Conservation (phyloP, 2,888 invertebrate species). For the Drosophila flavopinicola region DNA sequence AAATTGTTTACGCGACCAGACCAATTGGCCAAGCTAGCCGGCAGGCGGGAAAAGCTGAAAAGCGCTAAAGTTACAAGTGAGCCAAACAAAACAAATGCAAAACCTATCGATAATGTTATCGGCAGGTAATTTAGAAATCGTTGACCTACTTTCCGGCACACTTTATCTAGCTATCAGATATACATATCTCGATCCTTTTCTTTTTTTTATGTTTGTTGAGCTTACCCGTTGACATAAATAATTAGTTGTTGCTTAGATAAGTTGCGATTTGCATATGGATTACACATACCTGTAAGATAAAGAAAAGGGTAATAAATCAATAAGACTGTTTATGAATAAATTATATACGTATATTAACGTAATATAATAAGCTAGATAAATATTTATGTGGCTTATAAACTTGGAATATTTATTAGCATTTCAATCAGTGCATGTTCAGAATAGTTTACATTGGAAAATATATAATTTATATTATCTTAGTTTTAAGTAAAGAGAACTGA, state of each 20-base stretch:
- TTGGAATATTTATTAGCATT: background rate
- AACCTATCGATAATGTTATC: slow-evolving; percentile 28
- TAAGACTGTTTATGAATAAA: slow-evolving; percentile 21
- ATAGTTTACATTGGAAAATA: too few species aligned
- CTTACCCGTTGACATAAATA: slow-evolving; percentile 36
- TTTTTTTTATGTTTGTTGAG: slow-evolving; percentile 1
- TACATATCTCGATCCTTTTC: background rate
- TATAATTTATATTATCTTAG: too few species aligned
- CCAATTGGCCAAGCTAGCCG: background rate
- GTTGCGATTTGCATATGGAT: slow-evolving; percentile 36
- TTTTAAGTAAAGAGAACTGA: too few species aligned
- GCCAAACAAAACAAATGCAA: background rate
- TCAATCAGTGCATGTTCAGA: too few species aligned
- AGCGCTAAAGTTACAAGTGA: too few species aligned
- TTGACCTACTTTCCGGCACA: slow-evolving; percentile 22
- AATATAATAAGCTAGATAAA: too few species aligned
- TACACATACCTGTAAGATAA: slow-evolving; percentile 55
- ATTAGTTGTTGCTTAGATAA: slow-evolving; percentile 24
- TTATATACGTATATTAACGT: background rate
- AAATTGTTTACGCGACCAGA: slow-evolving; percentile 26
- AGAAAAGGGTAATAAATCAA: slow-evolving; percentile 32
- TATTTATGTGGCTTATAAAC: too few species aligned
- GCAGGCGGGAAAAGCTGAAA: background rate
- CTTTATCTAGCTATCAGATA: slow-evolving; percentile 7
- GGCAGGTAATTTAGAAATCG: slow-evolving; percentile 7